Evolutionary conservation across 2,797 vertebrate species (phyloP).

Genomic region (Podarcis lilfordi): DNA sequence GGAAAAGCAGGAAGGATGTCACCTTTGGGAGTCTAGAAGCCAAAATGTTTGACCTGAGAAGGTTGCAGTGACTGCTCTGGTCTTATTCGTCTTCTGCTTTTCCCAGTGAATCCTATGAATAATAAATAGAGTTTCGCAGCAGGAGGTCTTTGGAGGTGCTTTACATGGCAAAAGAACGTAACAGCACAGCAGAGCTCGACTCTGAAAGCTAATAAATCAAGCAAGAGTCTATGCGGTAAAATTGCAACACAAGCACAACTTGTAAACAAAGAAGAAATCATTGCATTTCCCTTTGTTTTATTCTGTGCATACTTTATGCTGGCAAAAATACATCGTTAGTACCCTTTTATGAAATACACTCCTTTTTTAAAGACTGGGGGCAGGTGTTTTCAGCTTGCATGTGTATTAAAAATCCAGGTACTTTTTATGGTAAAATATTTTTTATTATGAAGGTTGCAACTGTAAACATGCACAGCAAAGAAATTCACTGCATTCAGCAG

Average conservation of each 20-base stretch:
- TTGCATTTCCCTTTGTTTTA: conserved; percentile 27
- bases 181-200: conserved; percentile 62
- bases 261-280: conserved; percentile 54
- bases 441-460: conserved; percentile 5
- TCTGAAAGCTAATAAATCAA: conserved; percentile 71
- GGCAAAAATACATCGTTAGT: conserved; percentile 49
- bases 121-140: conserved; percentile 64
- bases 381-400: conserved; percentile 26
- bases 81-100: conserved; percentile 49
- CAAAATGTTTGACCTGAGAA: conserved; percentile 60
- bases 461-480: neutral
- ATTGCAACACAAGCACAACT: conserved; percentile 41
- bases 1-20: conserved; percentile 44
- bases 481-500: neutral
- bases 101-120: conserved; percentile 65
- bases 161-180: conserved; percentile 66
- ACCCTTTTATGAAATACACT: conserved; percentile 53
- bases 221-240: conserved; percentile 48
- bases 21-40: conserved; percentile 47
- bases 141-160: conserved; percentile 54
- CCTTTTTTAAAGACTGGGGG: conserved; percentile 12
- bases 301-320: conserved; percentile 44
- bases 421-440: conserved; percentile 34
- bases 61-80: conserved; percentile 46
- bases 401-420: neutral